phyloP scores from a whole-genome alignment of 2,888 invertebrate genomes.

The Bedellia somnulentella region DNA sequence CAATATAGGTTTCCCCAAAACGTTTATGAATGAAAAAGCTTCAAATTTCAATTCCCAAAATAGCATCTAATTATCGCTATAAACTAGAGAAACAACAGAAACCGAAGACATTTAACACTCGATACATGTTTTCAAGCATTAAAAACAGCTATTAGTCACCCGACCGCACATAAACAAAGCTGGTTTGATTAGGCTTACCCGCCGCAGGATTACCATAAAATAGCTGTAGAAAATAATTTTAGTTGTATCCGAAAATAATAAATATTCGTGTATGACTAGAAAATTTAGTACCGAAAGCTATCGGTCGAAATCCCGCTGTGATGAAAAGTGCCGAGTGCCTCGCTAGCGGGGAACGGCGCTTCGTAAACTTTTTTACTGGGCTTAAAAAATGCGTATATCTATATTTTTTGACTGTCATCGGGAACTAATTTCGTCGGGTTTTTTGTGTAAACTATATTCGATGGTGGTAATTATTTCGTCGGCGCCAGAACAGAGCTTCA shows the following conservation, averaged over 20 bases:
- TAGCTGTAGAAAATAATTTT: no score
- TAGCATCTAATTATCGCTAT: no score
- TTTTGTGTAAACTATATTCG: constrained; percentile 37
- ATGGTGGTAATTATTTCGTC: constrained; percentile 41
- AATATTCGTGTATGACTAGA: constrained; percentile 34
- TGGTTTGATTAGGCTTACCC: no score
- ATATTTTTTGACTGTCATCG: constrained; percentile 60
- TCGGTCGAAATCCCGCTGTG: constrained; percentile 31
- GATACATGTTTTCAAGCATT: no score
- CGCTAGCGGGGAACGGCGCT: constrained; percentile 42
- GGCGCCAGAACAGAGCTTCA: constrained; percentile 27
- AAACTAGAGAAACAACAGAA: no score
- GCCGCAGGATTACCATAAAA: constrained; percentile 43
- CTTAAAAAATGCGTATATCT: constrained; percentile 25
- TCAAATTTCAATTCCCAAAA: no score
- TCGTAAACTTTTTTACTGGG: constrained; percentile 24
- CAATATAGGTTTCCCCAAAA: no score
- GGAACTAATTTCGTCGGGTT: constrained; percentile 54
- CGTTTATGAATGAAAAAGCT: no score
- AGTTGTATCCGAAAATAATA: constrained; percentile 29
- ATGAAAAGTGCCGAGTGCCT: constrained; percentile 38
- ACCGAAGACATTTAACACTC: no score
- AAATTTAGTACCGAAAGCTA: constrained; percentile 42
- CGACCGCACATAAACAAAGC: no score
- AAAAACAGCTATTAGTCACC: no score